A percentile compares a stretch with the other conserved stretches of the same genome.
Evolutionary conservation across 2,113 vertebrate genomes (phyloP).

Genomic region (Serinus canaria): DNA sequence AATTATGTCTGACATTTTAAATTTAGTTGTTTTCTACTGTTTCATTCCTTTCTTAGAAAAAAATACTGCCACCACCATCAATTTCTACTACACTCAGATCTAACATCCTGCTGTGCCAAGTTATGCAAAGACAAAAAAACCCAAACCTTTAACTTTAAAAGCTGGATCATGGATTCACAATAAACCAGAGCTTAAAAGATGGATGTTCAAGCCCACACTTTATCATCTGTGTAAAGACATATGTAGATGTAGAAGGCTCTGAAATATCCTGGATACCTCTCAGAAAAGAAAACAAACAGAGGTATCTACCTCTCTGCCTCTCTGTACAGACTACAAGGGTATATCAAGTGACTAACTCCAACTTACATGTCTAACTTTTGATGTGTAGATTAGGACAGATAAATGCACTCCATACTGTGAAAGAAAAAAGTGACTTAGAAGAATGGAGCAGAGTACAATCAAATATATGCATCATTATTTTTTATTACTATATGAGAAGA

Average conservation of each 20-base stretch:
- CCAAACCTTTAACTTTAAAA: neutral
- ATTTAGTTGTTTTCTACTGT: neutral
- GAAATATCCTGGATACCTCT: neutral
- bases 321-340: neutral
- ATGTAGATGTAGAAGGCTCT: neutral
- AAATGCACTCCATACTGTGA: neutral
- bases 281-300: neutral
- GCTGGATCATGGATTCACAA: neutral
- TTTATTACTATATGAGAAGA: slow-evolving; percentile 49
- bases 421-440: slow-evolving; percentile 43
- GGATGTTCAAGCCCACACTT: neutral
- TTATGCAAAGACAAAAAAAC: neutral
- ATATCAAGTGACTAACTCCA: neutral
- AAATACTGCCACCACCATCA: neutral
- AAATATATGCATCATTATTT: slow-evolving; percentile 45
- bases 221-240: neutral
- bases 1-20: neutral
- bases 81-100: neutral
- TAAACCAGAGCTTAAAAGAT: neutral
- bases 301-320: neutral
- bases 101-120: neutral
- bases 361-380: neutral
- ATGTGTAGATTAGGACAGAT: neutral
- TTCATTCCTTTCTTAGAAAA: neutral
- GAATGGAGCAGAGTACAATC: slow-evolving; percentile 19